Conservation (phyloP, 2,797 vertebrate species). For the Pseudochromis fuscus region DNA sequence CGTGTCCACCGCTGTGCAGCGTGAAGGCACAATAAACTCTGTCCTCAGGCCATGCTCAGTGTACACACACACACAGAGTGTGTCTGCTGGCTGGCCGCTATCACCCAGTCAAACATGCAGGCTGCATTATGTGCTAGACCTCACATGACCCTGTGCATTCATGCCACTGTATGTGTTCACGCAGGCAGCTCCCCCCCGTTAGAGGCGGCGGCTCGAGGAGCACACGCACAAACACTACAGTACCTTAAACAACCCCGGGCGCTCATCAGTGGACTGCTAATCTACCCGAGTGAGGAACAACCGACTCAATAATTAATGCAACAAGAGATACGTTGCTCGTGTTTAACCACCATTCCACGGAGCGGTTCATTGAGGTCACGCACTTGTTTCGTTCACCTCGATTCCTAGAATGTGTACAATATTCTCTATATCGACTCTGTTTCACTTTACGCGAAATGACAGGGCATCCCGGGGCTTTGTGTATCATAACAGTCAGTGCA, state of each 20-base stretch:
- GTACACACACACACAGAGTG: slow-evolving; percentile 19
- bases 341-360: slow-evolving; percentile 86
- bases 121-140: slow-evolving; percentile 69
- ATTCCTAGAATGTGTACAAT: slow-evolving; percentile 59
- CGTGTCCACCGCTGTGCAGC: slow-evolving; percentile 36
- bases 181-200: slow-evolving; percentile 45
- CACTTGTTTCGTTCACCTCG: slow-evolving; percentile 32
- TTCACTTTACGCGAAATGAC: slow-evolving; percentile 30
- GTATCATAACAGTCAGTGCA: slow-evolving; percentile 30
- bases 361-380: slow-evolving; percentile 76
- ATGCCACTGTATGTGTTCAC: slow-evolving; percentile 62
- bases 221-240: slow-evolving; percentile 53
- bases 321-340: slow-evolving; percentile 85
- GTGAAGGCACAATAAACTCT: slow-evolving; percentile 35
- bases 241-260: slow-evolving; percentile 83
- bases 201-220: slow-evolving; percentile 28
- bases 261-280: slow-evolving; percentile 80
- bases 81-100: slow-evolving; percentile 47
- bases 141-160: slow-evolving; percentile 75
- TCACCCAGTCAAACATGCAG: slow-evolving; percentile 62
- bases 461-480: slow-evolving; percentile 1
- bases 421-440: slow-evolving; percentile 26
- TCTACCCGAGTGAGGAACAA: slow-evolving; percentile 85
- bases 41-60: slow-evolving; percentile 35
- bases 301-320: slow-evolving; percentile 87